Evolutionary conservation across 2,888 invertebrate genomes (phyloP), one percentile per base, ranked within the genome.

Genomic region (Psylliodes chrysocephalus): DNA sequence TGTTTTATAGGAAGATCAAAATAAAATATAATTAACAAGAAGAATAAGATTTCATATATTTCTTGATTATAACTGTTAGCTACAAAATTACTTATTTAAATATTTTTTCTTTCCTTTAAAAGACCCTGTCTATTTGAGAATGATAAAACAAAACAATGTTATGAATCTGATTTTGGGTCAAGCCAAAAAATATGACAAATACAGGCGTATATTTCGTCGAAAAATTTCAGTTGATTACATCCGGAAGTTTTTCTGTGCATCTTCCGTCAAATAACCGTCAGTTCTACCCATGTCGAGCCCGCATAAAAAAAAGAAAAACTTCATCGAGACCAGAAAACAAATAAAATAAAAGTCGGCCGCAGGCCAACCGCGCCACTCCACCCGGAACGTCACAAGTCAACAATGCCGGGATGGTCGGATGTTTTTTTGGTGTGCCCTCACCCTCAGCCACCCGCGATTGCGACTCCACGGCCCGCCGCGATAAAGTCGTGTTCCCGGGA

Each of bases 281-380:
- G 7, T n/a, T n/a, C 6, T 2, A 10, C 10, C n/a, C 33, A 33
- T 33, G 33, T 35, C 14, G 14, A 35, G 14, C 35, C 2, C 38
- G 17, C 12, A 28, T 17, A 54, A 17, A 14, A 28, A 15, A 54
- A 40, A 14, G 18, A 46, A 49, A 65, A 65, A 53, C 56, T 65
- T 65, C 60, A 68, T 68, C 60, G 63, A 22, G 25, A n/a, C 19
- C 14, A 38, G 10, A 49, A 59, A 63, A 66, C 60, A 53, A 52
- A 56, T 47, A 51, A 33, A 64, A 67, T 63, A 22, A 42, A 64
- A 59, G 46, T 51, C 33, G 28, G 44, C 18, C 33, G 44, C 38
- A 22, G 46, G 30, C 54, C n/a, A 28, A 54, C 54, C 52, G 52
- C 54, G 44, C 14, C 35, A 63, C 56, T 64, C 44, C 19, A 30